Base-by-base conservation (phyloP, 2,797 vertebrate genomes). In the Momotus momota region DNA sequence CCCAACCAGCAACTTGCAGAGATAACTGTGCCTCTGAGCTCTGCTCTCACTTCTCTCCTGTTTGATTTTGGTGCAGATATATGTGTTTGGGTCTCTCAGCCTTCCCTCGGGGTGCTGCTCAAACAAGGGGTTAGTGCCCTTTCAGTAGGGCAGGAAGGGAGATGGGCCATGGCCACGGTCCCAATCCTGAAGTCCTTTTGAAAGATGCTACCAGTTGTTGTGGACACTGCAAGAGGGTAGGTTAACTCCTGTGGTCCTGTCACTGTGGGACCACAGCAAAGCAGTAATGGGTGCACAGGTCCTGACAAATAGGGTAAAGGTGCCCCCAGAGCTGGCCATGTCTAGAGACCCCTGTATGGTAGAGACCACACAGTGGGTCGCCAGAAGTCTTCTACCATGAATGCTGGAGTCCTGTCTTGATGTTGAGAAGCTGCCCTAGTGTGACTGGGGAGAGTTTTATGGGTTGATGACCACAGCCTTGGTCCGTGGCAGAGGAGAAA, bases 21-120 rank as follows among this genome's bases (percentile, higher is more conserved):
- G 49, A 14, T 6, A 70, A 9, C 49, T 12, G 19, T 45, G 17
- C n/a, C n/a, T 57, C 49, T 45, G 72, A 71, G 43, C 57, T 57
- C 10, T 29, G 35, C 43, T 64, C 51, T 22, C 22, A 14, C 45
- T 33, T 51, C n/a, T 65, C 19, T 46, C 40, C 52, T 58, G 5
- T 71, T 66, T 31, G 45, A 52, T 40, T 79, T 33, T 72, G 58
- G n/a, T 51, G 31, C 8, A 51, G 46, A 35, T 7, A 4, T 26
- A 31, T 18, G 33, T 29, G 22, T 90, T 79, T 1, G 9, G 18
- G 14, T 79, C 17, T 58, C 45, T 85, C 46, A 66, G 74, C 33
- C 29, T 58, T 14, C 18, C 16, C n/a, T 64, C 0, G 0, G 14
- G 23, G 7, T 65, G 27, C 45, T 45, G 16, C 20, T 67, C 26